Evolutionary conservation across 2,888 invertebrate species (phyloP), one percentile per base, ranked within the genome.

Genomic region (Spatulosminthurus flaviceps): DNA sequence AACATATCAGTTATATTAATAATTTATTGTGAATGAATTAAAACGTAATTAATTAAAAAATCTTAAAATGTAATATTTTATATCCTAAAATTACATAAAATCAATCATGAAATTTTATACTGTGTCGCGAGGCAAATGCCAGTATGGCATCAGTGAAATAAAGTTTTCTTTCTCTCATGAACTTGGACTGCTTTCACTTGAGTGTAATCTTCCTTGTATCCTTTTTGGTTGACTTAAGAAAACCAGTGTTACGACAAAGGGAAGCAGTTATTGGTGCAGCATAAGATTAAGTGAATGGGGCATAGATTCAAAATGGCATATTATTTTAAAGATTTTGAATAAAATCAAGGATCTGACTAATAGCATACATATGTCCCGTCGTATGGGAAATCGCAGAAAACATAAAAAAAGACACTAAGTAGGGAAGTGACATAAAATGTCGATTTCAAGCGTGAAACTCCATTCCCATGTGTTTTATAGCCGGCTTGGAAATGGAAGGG

Each of bases 361-460:
- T 51, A n/a, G 51, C 16, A 2, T n/a, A 51, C 51, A 51, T 51
- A 51, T 51, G 51, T 51, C 51, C 16, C 16, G 51, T 2, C 51
- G 16, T 16, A 51, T 51, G 51, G 51, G 51, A 51, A 51, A 16
- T 51, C 9, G 51, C 2, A 51, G 51, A 51, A 5, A 51, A 51
- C 51, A n/a, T 51, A 51, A 51, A 51, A 51, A 51, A 51, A 19
- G 51, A n/a, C 16, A n/a, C 7, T 51, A 51, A 51, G 51, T 51
- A 51, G 51, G 51, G 16, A 51, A 51, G 51, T 51, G 51, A 51
- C 51, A 51, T 51, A 16, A 51, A 51, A 51, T 51, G 51, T 51
- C 51, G 51, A 51, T 51, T 51, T n/a, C 19, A 11, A 51, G n/a
- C n/a, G 51, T 16, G 51, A 51, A 51, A 51, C 51, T 51, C 51